Percentiles rank a stretch among this genome's conserved stretches.
Conservation (phyloP, 2,888 invertebrate genomes). For the Mesorhabditis sp. region DNA sequence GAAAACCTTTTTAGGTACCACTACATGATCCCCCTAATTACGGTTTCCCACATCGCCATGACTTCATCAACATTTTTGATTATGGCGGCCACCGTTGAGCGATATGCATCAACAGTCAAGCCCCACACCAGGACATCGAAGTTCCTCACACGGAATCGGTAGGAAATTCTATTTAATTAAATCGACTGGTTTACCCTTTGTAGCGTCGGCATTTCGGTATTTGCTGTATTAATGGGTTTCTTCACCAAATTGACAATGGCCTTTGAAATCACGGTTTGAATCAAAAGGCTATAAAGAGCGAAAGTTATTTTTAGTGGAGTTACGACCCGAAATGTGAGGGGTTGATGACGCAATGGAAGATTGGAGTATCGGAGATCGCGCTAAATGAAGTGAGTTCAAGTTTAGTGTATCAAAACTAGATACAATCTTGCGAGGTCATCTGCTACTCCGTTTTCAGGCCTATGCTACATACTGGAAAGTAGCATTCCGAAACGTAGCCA, state of each 20-base stretch:
- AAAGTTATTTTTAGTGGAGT: slow-evolving; percentile 25
- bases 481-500: slow-evolving; percentile 41
- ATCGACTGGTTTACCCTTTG: neutral
- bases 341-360: slow-evolving; percentile 43
- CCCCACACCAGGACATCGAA: slow-evolving; percentile 10
- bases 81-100: slow-evolving; percentile 49
- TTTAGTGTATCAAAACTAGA: too few relatives aligned
- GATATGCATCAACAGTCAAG: slow-evolving; percentile 41
- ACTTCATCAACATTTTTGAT: slow-evolving; percentile 54
- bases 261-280: slow-evolving; percentile 30
- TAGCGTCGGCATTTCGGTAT: slow-evolving; percentile 32
- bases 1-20: slow-evolving; percentile 30
- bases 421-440: slow-evolving; percentile 14
- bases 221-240: slow-evolving; percentile 40
- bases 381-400: slow-evolving; percentile 28
- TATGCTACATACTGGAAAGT: slow-evolving; percentile 4
- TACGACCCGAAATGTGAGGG: slow-evolving; percentile 32
- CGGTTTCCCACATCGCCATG: slow-evolving; percentile 54
- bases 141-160: slow-evolving; percentile 32
- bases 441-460: neutral
- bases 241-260: slow-evolving; percentile 43
- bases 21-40: slow-evolving; percentile 55
- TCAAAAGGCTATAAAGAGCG: too few relatives aligned
- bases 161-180: neutral
- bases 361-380: slow-evolving; percentile 36